These are phyloP conservation scores for Drymodes brunneopygia DNA, from an alignment of 2,113 vertebrate genomes.

Conservation along the genomic window DNA sequence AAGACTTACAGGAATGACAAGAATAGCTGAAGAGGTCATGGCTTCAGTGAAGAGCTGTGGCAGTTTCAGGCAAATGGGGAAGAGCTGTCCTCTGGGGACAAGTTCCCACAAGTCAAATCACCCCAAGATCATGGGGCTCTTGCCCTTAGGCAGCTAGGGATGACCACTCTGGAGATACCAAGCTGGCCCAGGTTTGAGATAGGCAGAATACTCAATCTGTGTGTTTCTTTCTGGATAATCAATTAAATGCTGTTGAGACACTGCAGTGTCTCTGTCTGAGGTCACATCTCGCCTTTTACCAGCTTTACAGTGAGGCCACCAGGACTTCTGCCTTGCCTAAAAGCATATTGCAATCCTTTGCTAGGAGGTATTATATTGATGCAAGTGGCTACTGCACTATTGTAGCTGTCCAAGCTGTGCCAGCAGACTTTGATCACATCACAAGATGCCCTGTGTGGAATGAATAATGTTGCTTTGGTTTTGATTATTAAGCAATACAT, in stretches of 20 bases:
- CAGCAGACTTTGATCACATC: not conserved
- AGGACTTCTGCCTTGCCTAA: not conserved
- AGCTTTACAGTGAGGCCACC: not conserved
- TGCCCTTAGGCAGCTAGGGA: not conserved
- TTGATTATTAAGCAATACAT: not conserved
- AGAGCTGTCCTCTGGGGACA: not conserved
- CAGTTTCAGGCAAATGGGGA: not conserved
- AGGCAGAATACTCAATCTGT: not conserved
- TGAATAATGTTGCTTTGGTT: not conserved
- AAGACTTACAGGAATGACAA: not conserved
- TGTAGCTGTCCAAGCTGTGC: not conserved
- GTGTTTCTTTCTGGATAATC: not conserved
- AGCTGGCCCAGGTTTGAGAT: not conserved
- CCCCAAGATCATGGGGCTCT: not conserved
- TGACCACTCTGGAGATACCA: not conserved
- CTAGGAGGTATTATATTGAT: not conserved
- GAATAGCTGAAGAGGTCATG: rapidly evolving
- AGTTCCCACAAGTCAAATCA: not conserved
- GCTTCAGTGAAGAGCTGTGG: not conserved
- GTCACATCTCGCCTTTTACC: not conserved
- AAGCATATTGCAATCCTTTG: not conserved
- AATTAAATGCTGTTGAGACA: not conserved
- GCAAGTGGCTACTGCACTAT: not conserved
- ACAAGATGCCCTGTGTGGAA: not conserved
- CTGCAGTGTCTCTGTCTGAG: not conserved